Conservation (phyloP, 2,888 invertebrate species). For the Esperia sulphurella region DNA sequence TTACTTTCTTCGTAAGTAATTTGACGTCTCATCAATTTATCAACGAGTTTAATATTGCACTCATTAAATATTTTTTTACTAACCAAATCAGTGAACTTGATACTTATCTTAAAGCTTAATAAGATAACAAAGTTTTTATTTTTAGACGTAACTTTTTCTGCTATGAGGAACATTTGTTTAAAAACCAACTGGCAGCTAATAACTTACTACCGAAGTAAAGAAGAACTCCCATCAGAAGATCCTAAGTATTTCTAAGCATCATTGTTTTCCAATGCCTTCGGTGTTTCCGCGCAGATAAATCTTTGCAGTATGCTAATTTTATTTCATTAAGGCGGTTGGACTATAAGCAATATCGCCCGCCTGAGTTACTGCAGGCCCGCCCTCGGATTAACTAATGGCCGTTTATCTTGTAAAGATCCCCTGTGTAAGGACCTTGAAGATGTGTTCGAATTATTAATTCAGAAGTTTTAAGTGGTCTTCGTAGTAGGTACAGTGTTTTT, state of each 20-base stretch:
- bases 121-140: too few relatives aligned
- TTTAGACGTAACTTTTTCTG: not conserved
- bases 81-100: too few relatives aligned
- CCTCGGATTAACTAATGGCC: slow-evolving; percentile 76
- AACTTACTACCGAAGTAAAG: slow-evolving; percentile 8
- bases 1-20: too few relatives aligned
- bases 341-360: slow-evolving; percentile 68
- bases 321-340: slow-evolving; percentile 75
- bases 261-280: slow-evolving; percentile 62
- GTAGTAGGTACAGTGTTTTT: too few relatives aligned
- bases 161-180: not conserved
- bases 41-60: too few relatives aligned
- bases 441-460: slow-evolving; percentile 21
- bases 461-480: too few relatives aligned
- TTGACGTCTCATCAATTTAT: too few relatives aligned
- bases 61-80: too few relatives aligned
- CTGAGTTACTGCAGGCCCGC: slow-evolving; percentile 67
- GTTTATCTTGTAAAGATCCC: slow-evolving; percentile 74
- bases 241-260: slow-evolving; percentile 34
- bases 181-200: slow-evolving; percentile 12
- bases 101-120: too few relatives aligned
- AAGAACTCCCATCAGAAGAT: slow-evolving; percentile 38
- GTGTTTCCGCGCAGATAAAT: slow-evolving; percentile 55
- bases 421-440: slow-evolving; percentile 47
- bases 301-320: slow-evolving; percentile 77